Evolutionary conservation across 2,797 vertebrate species (phyloP).

Genomic region (Sphaeramia orbicularis): DNA sequence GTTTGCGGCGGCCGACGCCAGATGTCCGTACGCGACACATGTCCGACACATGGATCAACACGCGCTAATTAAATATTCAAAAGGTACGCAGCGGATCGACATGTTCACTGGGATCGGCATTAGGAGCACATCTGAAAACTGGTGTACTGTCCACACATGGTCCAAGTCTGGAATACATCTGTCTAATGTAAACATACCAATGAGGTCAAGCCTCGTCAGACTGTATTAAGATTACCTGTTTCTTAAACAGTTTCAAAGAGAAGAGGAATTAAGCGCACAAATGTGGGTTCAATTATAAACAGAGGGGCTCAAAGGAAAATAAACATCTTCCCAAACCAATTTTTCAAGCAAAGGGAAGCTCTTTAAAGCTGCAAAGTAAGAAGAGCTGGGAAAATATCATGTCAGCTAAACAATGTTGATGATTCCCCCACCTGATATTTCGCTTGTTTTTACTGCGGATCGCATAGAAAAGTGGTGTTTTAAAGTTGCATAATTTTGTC

Average conservation of each 20-base stretch:
- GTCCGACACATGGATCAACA: constrained; percentile 5
- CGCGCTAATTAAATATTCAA: constrained; percentile 19
- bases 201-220: constrained; percentile 73
- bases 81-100: not conserved
- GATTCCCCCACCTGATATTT: constrained; percentile 68
- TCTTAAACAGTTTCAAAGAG: constrained; percentile 75
- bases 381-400: constrained; percentile 65
- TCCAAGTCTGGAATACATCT: constrained; percentile 65
- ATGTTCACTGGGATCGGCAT: not conserved
- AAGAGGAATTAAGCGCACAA: constrained; percentile 75
- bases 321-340: constrained; percentile 73
- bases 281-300: constrained; percentile 76
- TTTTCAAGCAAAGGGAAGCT: constrained; percentile 75
- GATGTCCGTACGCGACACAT: constrained; percentile 22
- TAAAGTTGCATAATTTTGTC: constrained; percentile 67
- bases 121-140: constrained; percentile 33
- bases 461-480: constrained; percentile 67
- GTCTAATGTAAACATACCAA: constrained; percentile 71
- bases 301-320: constrained; percentile 74
- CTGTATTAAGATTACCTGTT: constrained; percentile 75
- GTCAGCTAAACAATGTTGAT: constrained; percentile 73
- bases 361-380: constrained; percentile 66
- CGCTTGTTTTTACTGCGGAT: constrained; percentile 63
- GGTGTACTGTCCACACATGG: constrained; percentile 18
- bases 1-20: constrained; percentile 2